Conservation (phyloP, 2,888 invertebrate genomes). For the Idaea biselata region DNA sequence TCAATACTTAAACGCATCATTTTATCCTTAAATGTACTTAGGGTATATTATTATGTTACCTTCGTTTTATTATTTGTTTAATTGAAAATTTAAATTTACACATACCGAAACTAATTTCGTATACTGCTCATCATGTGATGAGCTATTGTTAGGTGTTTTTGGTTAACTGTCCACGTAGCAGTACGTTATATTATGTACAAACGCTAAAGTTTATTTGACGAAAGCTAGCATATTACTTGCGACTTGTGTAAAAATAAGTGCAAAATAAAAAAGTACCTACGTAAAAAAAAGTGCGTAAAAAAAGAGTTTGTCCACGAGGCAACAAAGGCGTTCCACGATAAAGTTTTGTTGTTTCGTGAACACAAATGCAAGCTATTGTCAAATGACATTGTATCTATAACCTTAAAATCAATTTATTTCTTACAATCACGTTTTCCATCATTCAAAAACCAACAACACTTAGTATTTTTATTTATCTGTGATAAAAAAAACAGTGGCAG, state of each 20-base stretch:
- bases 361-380: background rate
- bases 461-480: constrained; percentile 12
- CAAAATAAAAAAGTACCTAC: no score
- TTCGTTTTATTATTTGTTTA: background rate
- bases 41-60: background rate
- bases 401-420: background rate
- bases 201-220: no score
- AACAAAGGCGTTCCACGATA: no score
- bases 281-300: no score
- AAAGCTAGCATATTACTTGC: no score
- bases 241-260: no score
- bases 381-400: background rate
- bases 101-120: background rate
- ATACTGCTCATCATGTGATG: no score
- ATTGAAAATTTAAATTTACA: background rate
- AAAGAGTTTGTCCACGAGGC: no score
- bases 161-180: no score
- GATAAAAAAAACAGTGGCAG: constrained; percentile 11
- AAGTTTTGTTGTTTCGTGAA: no score
- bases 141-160: no score
- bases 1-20: background rate
- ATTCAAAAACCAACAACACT: background rate
- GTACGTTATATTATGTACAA: no score
- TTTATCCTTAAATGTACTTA: background rate
- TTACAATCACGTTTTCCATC: background rate